These are phyloP conservation scores for Cheilosia vernalis DNA, from an alignment of 2,888 invertebrate genomes.

Conservation along the genomic window DNA sequence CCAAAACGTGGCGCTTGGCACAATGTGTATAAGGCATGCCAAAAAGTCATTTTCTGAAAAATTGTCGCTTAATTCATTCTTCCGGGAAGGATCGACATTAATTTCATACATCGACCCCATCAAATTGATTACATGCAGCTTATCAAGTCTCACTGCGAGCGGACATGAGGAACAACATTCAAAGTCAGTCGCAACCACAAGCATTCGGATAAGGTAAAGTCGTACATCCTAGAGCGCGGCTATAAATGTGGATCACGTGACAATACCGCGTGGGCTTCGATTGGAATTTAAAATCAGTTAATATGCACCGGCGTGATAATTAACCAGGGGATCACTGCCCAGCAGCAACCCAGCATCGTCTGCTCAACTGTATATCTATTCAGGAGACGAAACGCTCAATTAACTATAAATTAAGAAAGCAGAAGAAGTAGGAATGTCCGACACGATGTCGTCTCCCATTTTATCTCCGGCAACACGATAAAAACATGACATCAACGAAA, in stretches of 20 bases:
- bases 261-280: conserved; percentile 42
- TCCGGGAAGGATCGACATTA: no score
- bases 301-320: conserved; percentile 37
- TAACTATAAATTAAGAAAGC: conserved; percentile 68
- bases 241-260: conserved; percentile 37
- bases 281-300: conserved; percentile 52
- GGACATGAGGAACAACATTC: conserved; percentile 8
- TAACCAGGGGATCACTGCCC: conserved; percentile 26
- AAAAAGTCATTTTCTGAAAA: no score
- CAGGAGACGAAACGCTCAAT: conserved; percentile 56
- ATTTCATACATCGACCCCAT: neutral
- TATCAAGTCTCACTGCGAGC: conserved; percentile 5
- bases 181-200: conserved; percentile 24
- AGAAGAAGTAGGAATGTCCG: conserved; percentile 63
- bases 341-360: conserved; percentile 5
- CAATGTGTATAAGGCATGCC: no score
- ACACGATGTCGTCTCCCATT: conserved; percentile 65
- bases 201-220: conserved; percentile 23
- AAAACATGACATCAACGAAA: conserved; percentile 62
- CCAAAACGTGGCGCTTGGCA: no score
- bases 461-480: conserved; percentile 67
- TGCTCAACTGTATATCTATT: conserved; percentile 27
- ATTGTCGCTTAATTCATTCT: no score
- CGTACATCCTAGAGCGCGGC: neutral
- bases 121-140: conserved; percentile 21